Evolutionary conservation across 2,888 invertebrate species (phyloP).

Genomic region (Allygus modestus): DNA sequence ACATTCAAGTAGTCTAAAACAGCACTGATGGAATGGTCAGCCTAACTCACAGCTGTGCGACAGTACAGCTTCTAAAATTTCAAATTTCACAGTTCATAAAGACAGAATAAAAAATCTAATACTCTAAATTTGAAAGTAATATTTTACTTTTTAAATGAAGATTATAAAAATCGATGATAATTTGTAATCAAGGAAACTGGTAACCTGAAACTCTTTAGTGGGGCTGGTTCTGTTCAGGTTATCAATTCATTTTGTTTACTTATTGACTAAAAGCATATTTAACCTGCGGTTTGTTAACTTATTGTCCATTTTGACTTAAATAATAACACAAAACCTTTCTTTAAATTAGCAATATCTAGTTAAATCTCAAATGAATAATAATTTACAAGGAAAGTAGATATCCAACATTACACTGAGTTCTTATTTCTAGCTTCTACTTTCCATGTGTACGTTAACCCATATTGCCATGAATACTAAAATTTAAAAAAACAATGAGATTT

Average conservation of each 20-base stretch:
- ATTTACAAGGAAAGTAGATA: no score
- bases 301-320: no score
- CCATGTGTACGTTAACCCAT: no score
- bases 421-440: no score
- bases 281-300: no score
- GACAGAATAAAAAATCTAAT: neutral
- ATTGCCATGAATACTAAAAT: no score
- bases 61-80: neutral
- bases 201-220: slow-evolving; percentile 8
- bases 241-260: neutral
- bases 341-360: no score
- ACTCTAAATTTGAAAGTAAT: neutral
- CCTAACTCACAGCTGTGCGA: neutral
- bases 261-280: no score
- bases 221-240: slow-evolving; percentile 9
- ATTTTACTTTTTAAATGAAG: neutral
- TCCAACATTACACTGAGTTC: no score
- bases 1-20: slow-evolving; percentile 39
- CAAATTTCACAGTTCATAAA: neutral
- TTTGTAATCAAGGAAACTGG: neutral
- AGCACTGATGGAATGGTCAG: slow-evolving; percentile 26
- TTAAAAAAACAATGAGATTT: no score
- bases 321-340: no score
- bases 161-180: neutral
- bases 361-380: no score